A percentile compares a stretch with the other conserved stretches of the same genome.
Evolutionary conservation across 2,113 vertebrate genomes (phyloP).

Genomic region (Tor tambroides): DNA sequence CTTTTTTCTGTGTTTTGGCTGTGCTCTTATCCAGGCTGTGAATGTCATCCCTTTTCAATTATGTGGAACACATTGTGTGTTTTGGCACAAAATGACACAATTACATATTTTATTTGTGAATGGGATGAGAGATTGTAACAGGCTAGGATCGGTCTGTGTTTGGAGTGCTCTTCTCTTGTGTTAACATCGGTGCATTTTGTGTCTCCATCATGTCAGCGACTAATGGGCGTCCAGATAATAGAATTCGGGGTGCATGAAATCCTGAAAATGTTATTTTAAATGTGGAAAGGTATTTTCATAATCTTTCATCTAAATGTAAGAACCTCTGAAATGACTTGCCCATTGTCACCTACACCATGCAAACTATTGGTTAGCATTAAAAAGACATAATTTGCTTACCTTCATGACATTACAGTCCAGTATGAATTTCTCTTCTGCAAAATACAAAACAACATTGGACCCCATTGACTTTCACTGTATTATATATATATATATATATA

Average conservation of each 20-base stretch:
- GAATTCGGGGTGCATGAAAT: neutral
- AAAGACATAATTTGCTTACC: too few relatives aligned
- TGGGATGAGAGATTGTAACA: constrained; percentile 29
- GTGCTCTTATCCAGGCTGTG: neutral
- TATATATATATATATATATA: too few relatives aligned
- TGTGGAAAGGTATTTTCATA: neutral
- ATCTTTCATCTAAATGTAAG: neutral
- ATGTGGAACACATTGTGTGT: constrained; percentile 36
- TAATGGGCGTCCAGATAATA: neutral
- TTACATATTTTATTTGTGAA: constrained; percentile 39
- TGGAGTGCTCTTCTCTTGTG: neutral
- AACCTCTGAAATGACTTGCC: neutral
- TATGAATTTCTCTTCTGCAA: too few relatives aligned
- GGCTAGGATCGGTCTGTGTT: neutral
- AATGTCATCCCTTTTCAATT: constrained; percentile 44
- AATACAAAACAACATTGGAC: too few relatives aligned
- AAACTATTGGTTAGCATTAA: too few relatives aligned
- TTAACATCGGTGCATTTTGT: neutral
- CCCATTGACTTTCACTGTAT: too few relatives aligned
- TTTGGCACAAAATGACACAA: constrained; percentile 33
- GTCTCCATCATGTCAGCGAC: neutral
- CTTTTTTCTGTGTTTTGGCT: constrained; percentile 1
- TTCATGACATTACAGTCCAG: too few relatives aligned
- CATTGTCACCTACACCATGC: neutral
- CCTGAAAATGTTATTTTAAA: neutral